Conservation (phyloP, 1,140 invertebrate species). For the Aradophagus sp. region DNA sequence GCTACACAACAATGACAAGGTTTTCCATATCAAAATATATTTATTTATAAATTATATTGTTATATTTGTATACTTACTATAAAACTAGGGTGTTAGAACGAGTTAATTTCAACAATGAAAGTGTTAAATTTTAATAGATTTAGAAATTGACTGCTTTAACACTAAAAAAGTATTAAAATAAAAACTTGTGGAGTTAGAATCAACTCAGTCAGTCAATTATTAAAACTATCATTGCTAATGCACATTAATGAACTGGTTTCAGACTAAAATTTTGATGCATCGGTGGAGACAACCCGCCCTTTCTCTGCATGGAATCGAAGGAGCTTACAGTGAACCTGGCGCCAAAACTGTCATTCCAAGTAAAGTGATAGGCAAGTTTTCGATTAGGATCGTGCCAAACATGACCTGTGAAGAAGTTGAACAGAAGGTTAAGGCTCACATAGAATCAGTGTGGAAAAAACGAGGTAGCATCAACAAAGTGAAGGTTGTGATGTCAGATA, state of each 20-base stretch:
- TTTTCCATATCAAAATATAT: too few relatives aligned
- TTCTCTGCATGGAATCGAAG: slow-evolving; percentile 94
- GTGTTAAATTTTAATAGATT: too few relatives aligned
- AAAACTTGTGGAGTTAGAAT: too few relatives aligned
- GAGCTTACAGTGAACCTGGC: slow-evolving; percentile 93
- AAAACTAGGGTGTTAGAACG: too few relatives aligned
- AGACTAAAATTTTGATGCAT: slow-evolving; percentile 86
- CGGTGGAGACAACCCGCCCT: slow-evolving; percentile 93
- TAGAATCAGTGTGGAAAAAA: slow-evolving; percentile 81
- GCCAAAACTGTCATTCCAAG: slow-evolving; percentile 96
- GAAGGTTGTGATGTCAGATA: slow-evolving; percentile 85
- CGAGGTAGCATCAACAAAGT: slow-evolving; percentile 90
- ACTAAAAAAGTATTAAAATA: too few relatives aligned
- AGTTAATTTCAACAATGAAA: too few relatives aligned
- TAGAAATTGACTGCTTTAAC: too few relatives aligned
- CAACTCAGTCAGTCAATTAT: too few relatives aligned
- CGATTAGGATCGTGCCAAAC: slow-evolving; percentile 94
- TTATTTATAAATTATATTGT: too few relatives aligned
- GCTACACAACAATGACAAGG: slow-evolving; percentile 85
- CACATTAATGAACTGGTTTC: too few relatives aligned
- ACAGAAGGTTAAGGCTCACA: slow-evolving; percentile 83
- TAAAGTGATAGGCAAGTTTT: slow-evolving; percentile 97
- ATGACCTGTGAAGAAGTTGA: slow-evolving; percentile 87
- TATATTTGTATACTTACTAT: too few relatives aligned
- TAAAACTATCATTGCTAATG: too few relatives aligned